A percentile compares a stretch with the other conserved stretches of the same genome.
These are phyloP conservation scores for Brachionus angularis DNA, from an alignment of 1,140 invertebrate genomes.

Conservation along the genomic window DNA sequence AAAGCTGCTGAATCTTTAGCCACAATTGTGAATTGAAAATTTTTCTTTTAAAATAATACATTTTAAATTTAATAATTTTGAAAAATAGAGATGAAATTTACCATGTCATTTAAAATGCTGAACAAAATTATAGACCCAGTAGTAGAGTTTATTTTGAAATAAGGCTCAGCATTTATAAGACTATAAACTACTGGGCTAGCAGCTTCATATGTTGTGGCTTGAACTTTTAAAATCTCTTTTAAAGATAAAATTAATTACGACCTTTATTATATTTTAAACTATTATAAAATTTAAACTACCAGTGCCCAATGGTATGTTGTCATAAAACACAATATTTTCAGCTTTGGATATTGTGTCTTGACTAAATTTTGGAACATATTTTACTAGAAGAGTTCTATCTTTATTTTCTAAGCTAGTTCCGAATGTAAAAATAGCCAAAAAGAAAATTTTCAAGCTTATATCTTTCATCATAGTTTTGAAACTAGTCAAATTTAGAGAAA, in stretches of 20 bases:
- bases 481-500: too few relatives aligned
- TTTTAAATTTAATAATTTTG: background rate
- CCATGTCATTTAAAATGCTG: background rate
- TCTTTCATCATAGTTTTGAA: too few relatives aligned
- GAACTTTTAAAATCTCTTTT: conserved; percentile 7
- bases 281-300: conserved; percentile 3
- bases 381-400: too few relatives aligned
- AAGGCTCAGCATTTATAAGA: conserved; percentile 2
- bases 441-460: too few relatives aligned
- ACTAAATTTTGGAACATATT: background rate
- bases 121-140: background rate
- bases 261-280: background rate
- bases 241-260: background rate
- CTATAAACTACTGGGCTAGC: conserved; percentile 6
- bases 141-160: conserved; percentile 15
- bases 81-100: background rate
- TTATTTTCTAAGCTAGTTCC: too few relatives aligned
- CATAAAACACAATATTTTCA: conserved; percentile 26
- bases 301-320: conserved; percentile 28
- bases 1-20: background rate
- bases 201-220: background rate
- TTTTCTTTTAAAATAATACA: conserved; percentile 11
- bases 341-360: conserved; percentile 12
- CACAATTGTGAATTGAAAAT: conserved; percentile 23
- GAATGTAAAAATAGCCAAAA: too few relatives aligned